Evolutionary conservation across 2,888 invertebrate species (phyloP), one percentile per base, ranked within the genome.

Genomic region (Drosophila villosipedis): DNA sequence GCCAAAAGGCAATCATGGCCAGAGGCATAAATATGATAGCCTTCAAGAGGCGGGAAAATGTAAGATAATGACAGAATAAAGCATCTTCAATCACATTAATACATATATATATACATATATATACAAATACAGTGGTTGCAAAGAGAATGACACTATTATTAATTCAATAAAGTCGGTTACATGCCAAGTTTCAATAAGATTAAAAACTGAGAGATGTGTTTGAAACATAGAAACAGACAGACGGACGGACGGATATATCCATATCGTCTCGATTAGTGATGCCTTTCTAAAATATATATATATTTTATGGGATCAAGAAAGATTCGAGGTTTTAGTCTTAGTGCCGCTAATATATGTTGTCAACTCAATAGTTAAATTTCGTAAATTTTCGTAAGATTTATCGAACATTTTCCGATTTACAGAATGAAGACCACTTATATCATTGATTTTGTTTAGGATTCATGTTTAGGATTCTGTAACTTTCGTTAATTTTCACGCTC

Each of bases 1-100:
- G 47, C 12, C 19, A 37, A 55, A 55, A n/a, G 33, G 39, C 61
- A 61, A 60, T 61, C 47, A 61, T 50, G 25, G 19, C 35, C 28
- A 53, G 25, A 41, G 60, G 43, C 52, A 68, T 55, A 43, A 50
- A 41, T 31, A 4, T 47, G 14, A 47, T 22, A 14, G 16, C 9
- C 16, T 16, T 16, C 4, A 16, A 9, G 25, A 25, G 7, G 16
- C 7, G 4, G 25, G 4, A 25, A 47, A 47, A 9, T 47, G 7
- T 25, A 25, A 9, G 25, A 7, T 47, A 47, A 47, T 47, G 16
- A 25, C 47, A 47, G 5, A 25, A 16, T 14, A 4, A 37, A 22
- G 35, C 14, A 54, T 31, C 22, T 19, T 50, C 19, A 9, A 49
- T 14, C 7, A 16, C 12, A 53, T 31, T 6, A n/a, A 43, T 22